Evolutionary conservation across 2,797 vertebrate species (phyloP).

Genomic region (Nannoperca obscura): DNA sequence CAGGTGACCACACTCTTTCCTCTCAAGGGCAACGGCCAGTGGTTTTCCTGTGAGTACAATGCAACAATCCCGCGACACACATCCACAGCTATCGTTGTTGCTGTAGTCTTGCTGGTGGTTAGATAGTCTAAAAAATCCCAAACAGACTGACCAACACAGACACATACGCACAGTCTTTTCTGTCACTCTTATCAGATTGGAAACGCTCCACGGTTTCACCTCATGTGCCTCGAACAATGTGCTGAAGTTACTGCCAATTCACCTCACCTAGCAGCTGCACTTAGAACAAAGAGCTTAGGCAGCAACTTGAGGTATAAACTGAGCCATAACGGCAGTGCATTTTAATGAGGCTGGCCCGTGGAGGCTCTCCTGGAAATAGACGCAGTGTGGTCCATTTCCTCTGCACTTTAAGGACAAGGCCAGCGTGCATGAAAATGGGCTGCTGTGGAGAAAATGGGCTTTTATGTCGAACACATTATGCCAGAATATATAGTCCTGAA

Average conservation of each 20-base stretch:
- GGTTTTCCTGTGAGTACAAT: slow-evolving; percentile 62
- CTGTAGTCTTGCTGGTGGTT: slow-evolving; percentile 44
- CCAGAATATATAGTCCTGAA: slow-evolving; percentile 59
- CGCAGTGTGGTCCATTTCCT: slow-evolving; percentile 71
- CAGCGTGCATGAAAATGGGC: slow-evolving; percentile 59
- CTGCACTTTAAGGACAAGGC: slow-evolving; percentile 61
- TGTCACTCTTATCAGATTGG: slow-evolving; percentile 66
- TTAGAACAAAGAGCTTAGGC: slow-evolving; percentile 74
- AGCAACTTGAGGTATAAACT: slow-evolving; percentile 62
- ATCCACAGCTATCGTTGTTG: slow-evolving; percentile 60
- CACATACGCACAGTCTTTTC: slow-evolving; percentile 10
- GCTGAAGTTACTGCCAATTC: slow-evolving; percentile 52
- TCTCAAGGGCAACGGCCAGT: slow-evolving; percentile 34
- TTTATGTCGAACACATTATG: slow-evolving; percentile 60
- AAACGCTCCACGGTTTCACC: slow-evolving; percentile 58
- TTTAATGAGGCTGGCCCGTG: slow-evolving; percentile 71
- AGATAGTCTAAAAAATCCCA: slow-evolving; percentile 59
- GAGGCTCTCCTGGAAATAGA: slow-evolving; percentile 72
- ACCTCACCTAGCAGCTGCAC: slow-evolving; percentile 58
- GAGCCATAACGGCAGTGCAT: slow-evolving; percentile 58
- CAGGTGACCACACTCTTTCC: slow-evolving; percentile 54
- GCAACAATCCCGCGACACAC: slow-evolving; percentile 37
- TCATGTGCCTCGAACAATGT: slow-evolving; percentile 41
- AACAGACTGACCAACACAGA: slow-evolving; percentile 30
- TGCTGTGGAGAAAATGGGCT: slow-evolving; percentile 60